A percentile compares a stretch with the other conserved stretches of the same genome.
Evolutionary conservation across 2,113 vertebrate genomes (phyloP).

Genomic region (Cryptoleucopteryx plumbea): DNA sequence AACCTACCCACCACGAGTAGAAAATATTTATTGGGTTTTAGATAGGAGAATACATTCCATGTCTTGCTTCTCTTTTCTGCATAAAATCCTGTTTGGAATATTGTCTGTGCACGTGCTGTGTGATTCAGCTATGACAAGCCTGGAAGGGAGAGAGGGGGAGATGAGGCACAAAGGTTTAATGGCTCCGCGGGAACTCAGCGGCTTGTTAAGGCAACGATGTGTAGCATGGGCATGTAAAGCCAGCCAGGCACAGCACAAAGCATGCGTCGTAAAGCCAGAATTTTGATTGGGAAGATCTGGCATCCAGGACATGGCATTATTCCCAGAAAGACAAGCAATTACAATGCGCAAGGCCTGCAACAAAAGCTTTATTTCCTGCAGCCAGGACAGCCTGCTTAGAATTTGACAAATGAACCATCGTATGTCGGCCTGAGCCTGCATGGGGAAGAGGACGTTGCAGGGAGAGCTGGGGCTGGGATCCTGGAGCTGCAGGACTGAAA

Average conservation of each 20-base stretch:
- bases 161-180: background rate
- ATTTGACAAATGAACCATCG: background rate
- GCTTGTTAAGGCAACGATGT: background rate
- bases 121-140: background rate
- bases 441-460: background rate
- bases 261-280: accelerated
- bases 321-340: background rate
- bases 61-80: background rate
- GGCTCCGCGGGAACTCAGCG: background rate
- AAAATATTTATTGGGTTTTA: background rate
- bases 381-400: background rate
- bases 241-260: background rate
- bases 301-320: background rate
- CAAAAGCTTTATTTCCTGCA: background rate
- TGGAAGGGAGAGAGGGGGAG: background rate
- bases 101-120: background rate
- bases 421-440: background rate
- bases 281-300: background rate
- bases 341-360: background rate
- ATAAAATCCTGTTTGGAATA: background rate
- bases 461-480: background rate
- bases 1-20: background rate
- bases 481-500: background rate
- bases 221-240: background rate
- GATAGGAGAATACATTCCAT: background rate